These are phyloP conservation scores for Amyelois transitella DNA, from an alignment of 1,140 invertebrate genomes.

Conservation along the genomic window DNA sequence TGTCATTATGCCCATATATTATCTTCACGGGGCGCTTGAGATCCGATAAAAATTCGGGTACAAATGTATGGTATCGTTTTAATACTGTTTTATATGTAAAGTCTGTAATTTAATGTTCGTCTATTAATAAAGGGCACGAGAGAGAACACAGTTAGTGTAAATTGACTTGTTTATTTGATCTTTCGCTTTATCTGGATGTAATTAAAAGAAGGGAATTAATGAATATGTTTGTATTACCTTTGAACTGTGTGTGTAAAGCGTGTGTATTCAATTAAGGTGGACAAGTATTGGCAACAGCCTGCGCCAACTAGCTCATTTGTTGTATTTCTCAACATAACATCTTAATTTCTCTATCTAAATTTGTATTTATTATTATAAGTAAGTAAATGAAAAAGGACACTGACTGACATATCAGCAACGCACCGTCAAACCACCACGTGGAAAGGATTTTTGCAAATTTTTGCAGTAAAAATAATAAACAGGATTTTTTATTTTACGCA, in stretches of 20 bases:
- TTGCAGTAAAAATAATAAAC: too few relatives aligned
- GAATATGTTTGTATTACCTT: not conserved
- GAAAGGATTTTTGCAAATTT: too few relatives aligned
- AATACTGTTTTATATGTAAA: constrained; percentile 3
- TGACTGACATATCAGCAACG: too few relatives aligned
- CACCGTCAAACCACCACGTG: too few relatives aligned
- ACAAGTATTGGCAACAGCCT: not conserved
- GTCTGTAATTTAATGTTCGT: not conserved
- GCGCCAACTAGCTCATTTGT: not conserved
- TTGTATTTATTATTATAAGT: too few relatives aligned
- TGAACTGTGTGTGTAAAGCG: not conserved
- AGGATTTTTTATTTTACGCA: too few relatives aligned
- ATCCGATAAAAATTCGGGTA: constrained; percentile 29
- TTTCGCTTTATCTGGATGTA: not conserved
- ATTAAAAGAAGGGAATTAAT: not conserved
- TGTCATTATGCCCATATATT: constrained; percentile 58
- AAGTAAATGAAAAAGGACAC: too few relatives aligned
- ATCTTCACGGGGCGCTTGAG: constrained; percentile 43
- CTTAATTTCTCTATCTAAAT: not conserved
- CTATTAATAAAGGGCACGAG: not conserved
- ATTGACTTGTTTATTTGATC: constrained; percentile 4
- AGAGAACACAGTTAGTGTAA: too few relatives aligned
- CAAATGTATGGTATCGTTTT: constrained; percentile 16
- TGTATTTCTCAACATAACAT: not conserved
- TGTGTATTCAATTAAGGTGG: not conserved